A percentile compares a stretch with the other conserved stretches of the same genome.
phyloP scores from a whole-genome alignment of 2,888 invertebrate genomes.

The Drosophila diplacantha region DNA sequence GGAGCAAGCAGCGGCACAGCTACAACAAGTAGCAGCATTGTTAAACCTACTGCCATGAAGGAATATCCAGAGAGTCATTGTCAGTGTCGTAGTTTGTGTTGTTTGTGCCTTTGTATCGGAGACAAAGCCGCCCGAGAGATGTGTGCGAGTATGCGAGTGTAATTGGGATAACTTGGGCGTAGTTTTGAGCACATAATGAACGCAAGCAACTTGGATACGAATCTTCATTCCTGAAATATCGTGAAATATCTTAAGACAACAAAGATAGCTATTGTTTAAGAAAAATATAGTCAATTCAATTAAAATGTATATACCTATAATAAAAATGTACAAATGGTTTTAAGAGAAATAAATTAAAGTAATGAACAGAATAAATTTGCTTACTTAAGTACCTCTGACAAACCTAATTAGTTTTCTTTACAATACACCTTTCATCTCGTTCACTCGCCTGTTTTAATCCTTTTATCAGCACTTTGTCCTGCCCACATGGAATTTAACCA shows the following conservation, averaged over 20 bases:
- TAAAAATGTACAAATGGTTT: neutral
- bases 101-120: slow-evolving; percentile 36
- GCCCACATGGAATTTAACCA: neutral
- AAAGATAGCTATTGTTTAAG: neutral
- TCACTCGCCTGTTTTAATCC: neutral
- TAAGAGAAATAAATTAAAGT: neutral
- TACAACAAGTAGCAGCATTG: slow-evolving; percentile 47
- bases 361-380: neutral
- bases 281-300: neutral
- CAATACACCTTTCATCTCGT: too few species aligned
- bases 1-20: neutral
- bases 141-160: slow-evolving; percentile 11
- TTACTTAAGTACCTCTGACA: neutral
- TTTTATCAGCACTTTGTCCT: neutral
- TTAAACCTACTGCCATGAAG: slow-evolving; percentile 15
- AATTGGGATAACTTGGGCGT: slow-evolving; percentile 29
- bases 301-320: neutral
- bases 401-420: neutral
- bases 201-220: neutral
- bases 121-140: slow-evolving; percentile 22
- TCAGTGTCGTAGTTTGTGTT: slow-evolving; percentile 47
- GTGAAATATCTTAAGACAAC: neutral
- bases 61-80: slow-evolving; percentile 38
- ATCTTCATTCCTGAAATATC: neutral
- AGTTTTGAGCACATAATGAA: slow-evolving; percentile 12